Evolutionary conservation across 1,140 invertebrate genomes (phyloP).

Genomic region (Drosophila neocordata): DNA sequence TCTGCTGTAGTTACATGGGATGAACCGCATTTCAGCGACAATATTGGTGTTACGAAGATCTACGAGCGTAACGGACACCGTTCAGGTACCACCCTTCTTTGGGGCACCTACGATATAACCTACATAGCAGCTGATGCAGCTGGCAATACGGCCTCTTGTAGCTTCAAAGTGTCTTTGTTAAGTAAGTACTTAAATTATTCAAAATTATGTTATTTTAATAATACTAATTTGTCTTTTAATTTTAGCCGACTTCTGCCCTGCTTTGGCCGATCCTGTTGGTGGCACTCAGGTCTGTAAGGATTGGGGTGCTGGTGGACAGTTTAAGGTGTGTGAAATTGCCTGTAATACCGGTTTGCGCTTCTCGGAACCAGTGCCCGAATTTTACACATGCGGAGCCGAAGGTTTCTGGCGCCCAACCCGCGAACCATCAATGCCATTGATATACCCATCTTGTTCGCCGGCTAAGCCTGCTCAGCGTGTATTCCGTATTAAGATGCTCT

Average conservation of each 20-base stretch:
- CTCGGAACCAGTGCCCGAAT: constrained; percentile 94
- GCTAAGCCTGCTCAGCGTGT: constrained; percentile 94
- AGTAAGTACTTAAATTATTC: constrained; percentile 86
- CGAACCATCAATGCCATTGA: constrained; percentile 89
- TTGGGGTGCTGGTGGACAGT: constrained; percentile 97
- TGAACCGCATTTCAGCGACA: constrained; percentile 95
- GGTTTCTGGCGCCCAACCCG: constrained; percentile 96
- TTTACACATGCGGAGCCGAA: constrained; percentile 98
- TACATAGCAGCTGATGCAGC: constrained; percentile 96
- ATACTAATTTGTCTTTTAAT: constrained; percentile 21
- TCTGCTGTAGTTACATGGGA: constrained; percentile 97
- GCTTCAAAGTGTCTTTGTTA: constrained; percentile 96
- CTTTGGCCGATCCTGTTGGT: constrained; percentile 93
- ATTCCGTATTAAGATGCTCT: constrained; percentile 95
- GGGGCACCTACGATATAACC: constrained; percentile 96
- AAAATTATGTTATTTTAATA: too few relatives aligned
- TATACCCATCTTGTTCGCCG: constrained; percentile 95
- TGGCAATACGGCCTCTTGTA: constrained; percentile 95
- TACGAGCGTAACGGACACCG: constrained; percentile 93
- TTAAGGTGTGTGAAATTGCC: constrained; percentile 93
- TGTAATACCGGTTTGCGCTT: constrained; percentile 94
- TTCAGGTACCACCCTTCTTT: constrained; percentile 94
- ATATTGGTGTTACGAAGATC: constrained; percentile 90
- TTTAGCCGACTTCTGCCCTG: constrained; percentile 94
- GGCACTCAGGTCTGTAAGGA: constrained; percentile 95